phyloP scores from a whole-genome alignment of 2,797 vertebrate genomes.

The Danio kyathit region DNA sequence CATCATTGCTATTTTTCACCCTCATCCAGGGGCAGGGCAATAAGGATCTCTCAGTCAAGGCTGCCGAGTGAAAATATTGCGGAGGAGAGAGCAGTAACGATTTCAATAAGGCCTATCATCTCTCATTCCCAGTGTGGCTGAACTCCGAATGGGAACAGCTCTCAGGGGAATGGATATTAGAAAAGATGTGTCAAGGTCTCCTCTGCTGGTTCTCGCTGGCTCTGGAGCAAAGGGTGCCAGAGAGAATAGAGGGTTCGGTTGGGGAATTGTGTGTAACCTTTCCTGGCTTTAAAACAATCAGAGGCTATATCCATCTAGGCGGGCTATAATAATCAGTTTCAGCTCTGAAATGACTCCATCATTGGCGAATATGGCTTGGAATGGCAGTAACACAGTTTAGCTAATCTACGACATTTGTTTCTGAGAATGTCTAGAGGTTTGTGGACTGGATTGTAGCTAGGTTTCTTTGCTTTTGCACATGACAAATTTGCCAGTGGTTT shows the following conservation, averaged over 20 bases:
- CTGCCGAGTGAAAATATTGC: slow-evolving; percentile 37
- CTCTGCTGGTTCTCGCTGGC: slow-evolving; percentile 34
- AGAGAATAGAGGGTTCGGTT: slow-evolving; percentile 18
- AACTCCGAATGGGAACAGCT: slow-evolving; percentile 51
- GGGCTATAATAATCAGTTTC: slow-evolving; percentile 36
- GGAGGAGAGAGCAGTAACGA: slow-evolving; percentile 48
- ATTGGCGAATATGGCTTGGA: slow-evolving; percentile 1
- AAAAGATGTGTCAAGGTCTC: slow-evolving; percentile 58
- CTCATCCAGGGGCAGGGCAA: slow-evolving; percentile 42
- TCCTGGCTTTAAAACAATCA: slow-evolving; percentile 46
- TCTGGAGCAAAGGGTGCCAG: slow-evolving; percentile 32
- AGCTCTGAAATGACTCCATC: slow-evolving; percentile 23
- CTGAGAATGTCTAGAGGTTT: background rate
- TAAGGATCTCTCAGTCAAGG: slow-evolving; percentile 50
- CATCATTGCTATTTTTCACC: slow-evolving; percentile 51
- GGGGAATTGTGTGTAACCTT: slow-evolving; percentile 36
- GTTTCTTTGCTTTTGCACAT: background rate
- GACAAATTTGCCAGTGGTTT: background rate
- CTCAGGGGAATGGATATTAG: slow-evolving; percentile 54
- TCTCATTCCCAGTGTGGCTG: slow-evolving; percentile 55
- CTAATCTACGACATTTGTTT: slow-evolving; percentile 20
- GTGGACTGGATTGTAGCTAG: background rate
- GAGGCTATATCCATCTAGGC: slow-evolving; percentile 29
- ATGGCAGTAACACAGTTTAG: background rate
- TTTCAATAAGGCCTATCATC: slow-evolving; percentile 59